A percentile compares a stretch with the other conserved stretches of the same genome.
Conservation (phyloP, 1,140 invertebrate species). For the Danaus melanippus region DNA sequence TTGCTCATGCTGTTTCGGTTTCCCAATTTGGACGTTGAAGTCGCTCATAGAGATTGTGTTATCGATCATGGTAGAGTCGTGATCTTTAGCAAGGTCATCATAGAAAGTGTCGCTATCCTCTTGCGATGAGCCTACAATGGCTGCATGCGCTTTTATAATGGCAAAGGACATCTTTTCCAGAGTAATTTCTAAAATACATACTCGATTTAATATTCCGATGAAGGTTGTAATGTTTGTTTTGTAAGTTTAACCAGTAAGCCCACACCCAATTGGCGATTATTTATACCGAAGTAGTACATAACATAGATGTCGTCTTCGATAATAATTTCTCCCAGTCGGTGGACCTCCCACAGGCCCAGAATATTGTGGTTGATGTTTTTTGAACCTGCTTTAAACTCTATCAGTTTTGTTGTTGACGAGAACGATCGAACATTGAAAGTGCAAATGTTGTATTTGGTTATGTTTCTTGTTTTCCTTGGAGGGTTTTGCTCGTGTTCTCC, state of each 20-base stretch:
- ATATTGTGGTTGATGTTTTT: constrained; percentile 32
- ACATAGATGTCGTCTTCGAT: constrained; percentile 31
- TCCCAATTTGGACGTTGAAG: constrained; percentile 31
- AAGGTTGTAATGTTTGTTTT: constrained; percentile 27
- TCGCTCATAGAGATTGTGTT: constrained; percentile 25
- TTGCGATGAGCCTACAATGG: constrained; percentile 26
- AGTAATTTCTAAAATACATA: constrained; percentile 22
- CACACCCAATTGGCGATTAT: constrained; percentile 27
- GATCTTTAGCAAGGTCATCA: constrained; percentile 21
- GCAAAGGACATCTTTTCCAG: constrained; percentile 23
- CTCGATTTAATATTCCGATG: constrained; percentile 31
- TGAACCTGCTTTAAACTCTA: constrained; percentile 30
- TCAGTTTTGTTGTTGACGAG: constrained; percentile 21
- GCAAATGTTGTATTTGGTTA: constrained; percentile 24
- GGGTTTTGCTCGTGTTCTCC: constrained; percentile 35
- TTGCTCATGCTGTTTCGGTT: constrained; percentile 16
- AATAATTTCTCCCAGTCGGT: constrained; percentile 26
- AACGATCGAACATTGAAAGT: constrained; percentile 30
- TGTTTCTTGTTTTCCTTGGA: constrained; percentile 14
- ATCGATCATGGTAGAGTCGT: constrained; percentile 18
- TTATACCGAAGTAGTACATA: constrained; percentile 31
- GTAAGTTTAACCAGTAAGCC: constrained; percentile 27
- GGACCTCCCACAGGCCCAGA: constrained; percentile 29
- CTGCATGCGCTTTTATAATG: constrained; percentile 29
- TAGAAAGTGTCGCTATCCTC: constrained; percentile 30